Conservation (phyloP, 2,797 vertebrate species). For the Gobionotothen gibberifrons region DNA sequence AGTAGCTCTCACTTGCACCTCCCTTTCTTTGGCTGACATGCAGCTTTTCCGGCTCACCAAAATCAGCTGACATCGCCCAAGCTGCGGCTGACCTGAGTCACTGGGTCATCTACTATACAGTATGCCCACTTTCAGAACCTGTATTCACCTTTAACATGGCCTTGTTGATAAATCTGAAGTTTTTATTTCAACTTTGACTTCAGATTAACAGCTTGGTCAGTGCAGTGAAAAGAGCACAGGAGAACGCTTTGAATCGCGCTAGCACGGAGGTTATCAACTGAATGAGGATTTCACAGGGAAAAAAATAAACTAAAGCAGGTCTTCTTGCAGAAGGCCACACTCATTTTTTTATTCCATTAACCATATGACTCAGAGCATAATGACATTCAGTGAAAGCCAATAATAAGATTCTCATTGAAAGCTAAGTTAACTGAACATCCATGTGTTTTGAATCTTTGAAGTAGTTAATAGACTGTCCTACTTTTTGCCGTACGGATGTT, state of each 20-base stretch:
- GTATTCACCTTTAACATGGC: neutral
- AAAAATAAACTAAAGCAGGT: conserved; percentile 10
- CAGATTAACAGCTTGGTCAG: neutral
- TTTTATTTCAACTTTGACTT: conserved; percentile 13
- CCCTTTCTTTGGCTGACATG: conserved; percentile 35
- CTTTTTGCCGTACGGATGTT: too few relatives aligned
- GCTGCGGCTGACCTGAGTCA: conserved; percentile 45
- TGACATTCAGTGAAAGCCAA: conserved; percentile 4
- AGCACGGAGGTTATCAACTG: neutral
- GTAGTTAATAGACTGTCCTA: neutral
- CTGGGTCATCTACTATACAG: conserved; percentile 6
- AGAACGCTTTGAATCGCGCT: neutral
- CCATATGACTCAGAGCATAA: conserved; percentile 22
- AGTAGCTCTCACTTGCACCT: conserved; percentile 23
- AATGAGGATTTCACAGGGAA: conserved; percentile 10
- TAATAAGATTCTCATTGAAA: conserved; percentile 24
- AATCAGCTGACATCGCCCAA: conserved; percentile 42
- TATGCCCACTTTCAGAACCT: conserved; percentile 17
- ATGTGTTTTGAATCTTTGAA: conserved; percentile 21
- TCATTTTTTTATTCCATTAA: conserved; percentile 17
- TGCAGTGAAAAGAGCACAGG: neutral
- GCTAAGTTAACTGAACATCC: conserved; percentile 12
- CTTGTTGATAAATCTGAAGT: conserved; percentile 10
- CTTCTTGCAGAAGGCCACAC: neutral
- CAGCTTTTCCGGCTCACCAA: conserved; percentile 11